These are phyloP conservation scores for Cottus gobio DNA, from an alignment of 2,113 vertebrate species.

Conservation along the genomic window DNA sequence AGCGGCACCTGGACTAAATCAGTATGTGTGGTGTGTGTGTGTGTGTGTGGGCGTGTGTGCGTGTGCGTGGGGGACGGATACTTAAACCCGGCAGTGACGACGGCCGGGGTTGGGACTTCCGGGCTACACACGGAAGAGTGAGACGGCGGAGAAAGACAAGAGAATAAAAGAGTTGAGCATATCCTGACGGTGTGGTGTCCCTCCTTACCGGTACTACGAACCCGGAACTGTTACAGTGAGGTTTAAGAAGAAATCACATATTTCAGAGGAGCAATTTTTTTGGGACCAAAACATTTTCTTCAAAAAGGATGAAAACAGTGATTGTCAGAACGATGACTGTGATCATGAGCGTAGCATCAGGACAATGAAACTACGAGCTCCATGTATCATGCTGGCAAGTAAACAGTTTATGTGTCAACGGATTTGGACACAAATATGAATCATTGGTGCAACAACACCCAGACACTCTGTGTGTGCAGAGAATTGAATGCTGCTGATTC, in stretches of 20 bases:
- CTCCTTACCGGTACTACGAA: too few species aligned
- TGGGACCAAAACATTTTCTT: not conserved
- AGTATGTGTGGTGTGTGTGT: too few species aligned
- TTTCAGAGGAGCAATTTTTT: not conserved
- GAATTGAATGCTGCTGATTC: not conserved
- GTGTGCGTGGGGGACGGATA: too few species aligned
- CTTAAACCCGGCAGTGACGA: too few species aligned
- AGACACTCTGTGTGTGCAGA: not conserved
- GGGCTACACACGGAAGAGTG: too few species aligned
- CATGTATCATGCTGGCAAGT: not conserved
- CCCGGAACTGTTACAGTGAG: too few species aligned
- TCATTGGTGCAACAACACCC: not conserved
- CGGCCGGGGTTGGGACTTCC: too few species aligned
- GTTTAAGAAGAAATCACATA: not conserved
- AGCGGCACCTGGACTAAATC: too few species aligned
- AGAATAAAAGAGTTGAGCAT: too few species aligned
- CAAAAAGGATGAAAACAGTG: not conserved
- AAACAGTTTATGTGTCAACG: not conserved
- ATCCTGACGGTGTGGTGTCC: too few species aligned
- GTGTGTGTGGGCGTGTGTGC: too few species aligned
- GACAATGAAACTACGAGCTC: conserved; percentile 3
- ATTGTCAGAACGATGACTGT: conserved; percentile 21
- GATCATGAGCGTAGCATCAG: conserved; percentile 16
- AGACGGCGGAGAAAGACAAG: too few species aligned
- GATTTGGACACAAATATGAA: not conserved